Conservation (phyloP, 2,888 invertebrate genomes). For the Neoaliturus tenellus region DNA sequence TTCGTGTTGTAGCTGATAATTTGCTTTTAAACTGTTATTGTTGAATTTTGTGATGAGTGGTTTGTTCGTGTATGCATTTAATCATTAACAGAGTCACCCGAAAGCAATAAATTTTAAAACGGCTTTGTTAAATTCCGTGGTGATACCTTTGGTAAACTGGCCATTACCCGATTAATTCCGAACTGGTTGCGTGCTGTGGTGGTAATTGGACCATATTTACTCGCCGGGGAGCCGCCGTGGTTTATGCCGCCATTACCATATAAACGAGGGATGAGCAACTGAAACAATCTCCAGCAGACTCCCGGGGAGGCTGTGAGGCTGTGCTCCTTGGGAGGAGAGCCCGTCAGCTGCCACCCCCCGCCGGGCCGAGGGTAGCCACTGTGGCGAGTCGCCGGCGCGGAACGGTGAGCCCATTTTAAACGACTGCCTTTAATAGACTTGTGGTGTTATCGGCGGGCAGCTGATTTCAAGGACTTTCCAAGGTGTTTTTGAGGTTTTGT, state of each 20-base stretch:
- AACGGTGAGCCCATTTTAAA: conserved; percentile 47
- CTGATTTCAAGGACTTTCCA: conserved; percentile 33
- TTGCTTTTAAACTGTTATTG: no score
- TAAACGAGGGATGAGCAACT: conserved; percentile 42
- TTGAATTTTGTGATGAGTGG: no score
- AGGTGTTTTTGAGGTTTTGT: conserved; percentile 52
- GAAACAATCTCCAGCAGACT: conserved; percentile 32
- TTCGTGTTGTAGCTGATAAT: no score
- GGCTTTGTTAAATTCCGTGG: no score
- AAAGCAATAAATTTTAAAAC: no score
- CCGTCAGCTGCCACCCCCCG: conserved; percentile 32
- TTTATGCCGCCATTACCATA: conserved; percentile 41
- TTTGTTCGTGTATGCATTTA: no score
- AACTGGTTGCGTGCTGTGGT: neutral
- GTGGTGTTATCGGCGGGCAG: conserved; percentile 33
- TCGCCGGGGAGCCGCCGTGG: conserved; percentile 25
- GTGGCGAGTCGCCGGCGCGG: conserved; percentile 26
- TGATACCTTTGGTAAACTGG: no score
- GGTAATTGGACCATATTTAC: neutral
- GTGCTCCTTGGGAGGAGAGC: neutral
- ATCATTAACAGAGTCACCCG: no score
- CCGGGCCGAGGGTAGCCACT: conserved; percentile 5
- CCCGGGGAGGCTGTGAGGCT: no score
- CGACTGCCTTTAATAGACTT: conserved; percentile 47
- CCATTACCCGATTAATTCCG: neutral